Base-by-base conservation (phyloP, 2,797 vertebrate genomes). In the Pangasius sanitwongsei region DNA sequence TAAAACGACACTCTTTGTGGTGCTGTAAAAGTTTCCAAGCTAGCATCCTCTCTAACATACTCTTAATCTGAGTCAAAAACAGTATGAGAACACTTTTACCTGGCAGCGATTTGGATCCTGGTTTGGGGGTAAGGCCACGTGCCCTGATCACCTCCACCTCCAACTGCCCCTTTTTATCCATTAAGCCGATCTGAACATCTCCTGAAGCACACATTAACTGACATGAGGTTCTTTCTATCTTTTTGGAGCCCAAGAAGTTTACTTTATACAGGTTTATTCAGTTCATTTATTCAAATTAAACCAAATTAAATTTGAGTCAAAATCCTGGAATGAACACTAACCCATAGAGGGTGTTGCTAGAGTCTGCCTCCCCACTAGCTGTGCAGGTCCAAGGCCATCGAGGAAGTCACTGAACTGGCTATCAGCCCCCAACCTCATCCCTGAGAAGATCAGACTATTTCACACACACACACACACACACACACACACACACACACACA, bases 101-200 rank as follows among this genome's bases (percentile, higher is more conserved):
- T 94, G 99, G 99, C 92, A 98, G 98, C 90, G 98, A 98, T 96
- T 99, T 99, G 94, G 99, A 99, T 90, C 98, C 98, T 94, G 97
- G 97, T 95, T 99, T 99, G 90, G 97, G 95, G n/a, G 94, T 99
- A 96, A 99, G 97, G 94, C 98, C 98, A 94, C 98, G 97, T 90
- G 99, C 99, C 96, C 99, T 96, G 92, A 99, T 99, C 93, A 99
- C 98, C 95, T 99, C 99, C 87, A 99, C 99, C 94, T 99, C 99
- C 92, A 99, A 95, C 41, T 99, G 98, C 28, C 98, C 98, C 94
- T 99, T 99, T 94, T 99, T 99, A 92, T 99, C 97, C 92, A 98
- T 97, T 97, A 99, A 97, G 91, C 98, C 98, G 87, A 99, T 99
- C 93, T 99, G 99, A 93, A 99, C 98, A 91, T 99, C 99, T 92